Evolutionary conservation across 2,797 vertebrate species (phyloP).

Genomic region (Cichlasoma orientale): DNA sequence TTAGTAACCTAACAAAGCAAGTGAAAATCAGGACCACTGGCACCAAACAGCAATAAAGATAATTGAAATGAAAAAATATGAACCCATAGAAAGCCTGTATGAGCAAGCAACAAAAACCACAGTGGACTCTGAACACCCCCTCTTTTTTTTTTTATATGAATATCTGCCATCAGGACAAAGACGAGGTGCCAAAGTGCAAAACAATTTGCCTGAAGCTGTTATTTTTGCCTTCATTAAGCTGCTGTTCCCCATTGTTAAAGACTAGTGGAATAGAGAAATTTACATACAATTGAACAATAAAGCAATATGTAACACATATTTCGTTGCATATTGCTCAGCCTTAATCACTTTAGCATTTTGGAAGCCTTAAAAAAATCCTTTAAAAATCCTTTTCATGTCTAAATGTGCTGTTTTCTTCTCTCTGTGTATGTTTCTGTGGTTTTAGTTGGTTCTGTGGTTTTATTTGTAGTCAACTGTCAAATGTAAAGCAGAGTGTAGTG

Average conservation of each 20-base stretch:
- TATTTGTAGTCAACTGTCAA: background rate
- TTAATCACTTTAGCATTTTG: background rate
- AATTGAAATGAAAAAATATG: background rate
- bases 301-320: background rate
- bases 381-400: background rate
- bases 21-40: background rate
- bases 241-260: background rate
- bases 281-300: background rate
- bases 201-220: background rate
- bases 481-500: background rate
- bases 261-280: background rate
- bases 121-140: background rate
- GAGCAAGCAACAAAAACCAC: background rate
- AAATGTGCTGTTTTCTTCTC: background rate
- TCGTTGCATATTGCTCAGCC: too few relatives aligned
- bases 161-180: background rate
- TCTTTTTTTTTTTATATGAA: background rate
- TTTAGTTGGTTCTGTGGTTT: background rate
- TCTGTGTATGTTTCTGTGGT: background rate
- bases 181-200: background rate
- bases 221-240: background rate
- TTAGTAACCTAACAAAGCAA: background rate
- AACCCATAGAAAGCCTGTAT: background rate
- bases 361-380: background rate
- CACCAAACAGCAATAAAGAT: background rate